phyloP scores from a whole-genome alignment of 2,888 invertebrate species.

The Tyria jacobaeae region DNA sequence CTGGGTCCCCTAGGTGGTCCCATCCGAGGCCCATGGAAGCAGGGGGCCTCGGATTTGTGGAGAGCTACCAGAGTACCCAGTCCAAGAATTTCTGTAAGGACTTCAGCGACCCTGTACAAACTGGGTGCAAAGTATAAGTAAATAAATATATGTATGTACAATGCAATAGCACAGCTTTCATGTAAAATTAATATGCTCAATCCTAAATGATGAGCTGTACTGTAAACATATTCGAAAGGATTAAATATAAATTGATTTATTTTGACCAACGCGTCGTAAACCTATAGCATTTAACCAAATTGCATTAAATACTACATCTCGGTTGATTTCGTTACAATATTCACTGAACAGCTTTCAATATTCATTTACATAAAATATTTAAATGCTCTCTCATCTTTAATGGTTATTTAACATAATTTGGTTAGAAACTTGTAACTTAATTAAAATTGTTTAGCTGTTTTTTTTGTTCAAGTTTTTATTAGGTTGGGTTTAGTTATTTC shows the following conservation, averaged over 20 bases:
- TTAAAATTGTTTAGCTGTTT: not conserved
- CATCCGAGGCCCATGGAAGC: too few species aligned
- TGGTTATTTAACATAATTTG: not conserved
- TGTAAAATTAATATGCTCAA: not conserved
- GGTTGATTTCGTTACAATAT: conserved; percentile 15
- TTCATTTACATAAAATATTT: conserved; percentile 20
- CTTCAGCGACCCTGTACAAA: too few species aligned
- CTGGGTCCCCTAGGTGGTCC: too few species aligned
- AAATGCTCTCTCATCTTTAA: conserved; percentile 9
- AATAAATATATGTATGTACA: not conserved
- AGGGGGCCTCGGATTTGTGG: too few species aligned
- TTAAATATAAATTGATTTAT: conserved; percentile 3
- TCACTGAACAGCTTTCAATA: conserved; percentile 5
- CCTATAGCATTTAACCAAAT: conserved; percentile 10
- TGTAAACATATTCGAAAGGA: not conserved
- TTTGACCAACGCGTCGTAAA: not conserved
- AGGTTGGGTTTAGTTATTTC: too few species aligned
- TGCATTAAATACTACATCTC: conserved; percentile 10
- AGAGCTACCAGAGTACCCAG: too few species aligned
- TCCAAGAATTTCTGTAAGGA: too few species aligned
- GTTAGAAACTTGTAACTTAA: conserved; percentile 5
- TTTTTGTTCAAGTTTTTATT: too few species aligned
- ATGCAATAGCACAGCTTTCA: not conserved
- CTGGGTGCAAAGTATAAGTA: too few species aligned
- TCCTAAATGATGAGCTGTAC: not conserved